phyloP scores from a whole-genome alignment of 2,888 invertebrate species.

The Elaeidobius kamerunicus region DNA sequence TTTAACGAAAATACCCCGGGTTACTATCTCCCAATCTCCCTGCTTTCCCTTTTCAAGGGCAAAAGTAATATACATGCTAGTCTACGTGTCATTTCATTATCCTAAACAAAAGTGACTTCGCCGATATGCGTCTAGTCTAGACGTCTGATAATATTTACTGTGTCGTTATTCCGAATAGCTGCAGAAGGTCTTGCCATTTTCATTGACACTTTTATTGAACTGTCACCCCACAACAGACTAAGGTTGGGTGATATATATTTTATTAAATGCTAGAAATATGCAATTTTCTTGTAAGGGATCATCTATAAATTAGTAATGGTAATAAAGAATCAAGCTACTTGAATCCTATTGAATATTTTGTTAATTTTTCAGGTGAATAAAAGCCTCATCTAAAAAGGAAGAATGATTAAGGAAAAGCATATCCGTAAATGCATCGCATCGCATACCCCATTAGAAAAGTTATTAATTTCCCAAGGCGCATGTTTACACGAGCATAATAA shows the following conservation, averaged over 20 bases:
- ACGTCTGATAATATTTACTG: slow-evolving; percentile 21
- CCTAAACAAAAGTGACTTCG: slow-evolving; percentile 16
- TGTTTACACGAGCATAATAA: not conserved
- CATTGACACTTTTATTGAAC: slow-evolving; percentile 13
- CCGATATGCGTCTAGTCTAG: slow-evolving; percentile 15
- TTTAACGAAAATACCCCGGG: too few species aligned
- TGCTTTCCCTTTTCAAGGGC: too few species aligned
- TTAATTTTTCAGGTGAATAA: too few species aligned
- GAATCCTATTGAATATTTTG: too few species aligned
- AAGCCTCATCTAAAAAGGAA: too few species aligned
- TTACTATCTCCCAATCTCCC: too few species aligned
- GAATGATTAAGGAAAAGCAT: too few species aligned
- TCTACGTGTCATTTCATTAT: slow-evolving; percentile 15
- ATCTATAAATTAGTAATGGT: too few species aligned
- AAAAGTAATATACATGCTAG: slow-evolving; percentile 1
- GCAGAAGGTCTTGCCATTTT: slow-evolving; percentile 15
- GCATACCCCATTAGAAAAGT: not conserved
- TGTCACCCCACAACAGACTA: not conserved
- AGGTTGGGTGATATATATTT: not conserved
- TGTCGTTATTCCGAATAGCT: slow-evolving; percentile 6
- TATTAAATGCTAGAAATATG: not conserved
- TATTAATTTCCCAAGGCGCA: not conserved
- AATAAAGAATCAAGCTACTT: too few species aligned
- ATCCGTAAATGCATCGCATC: too few species aligned
- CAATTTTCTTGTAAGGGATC: too few species aligned